Base-by-base conservation (phyloP, 2,888 invertebrate genomes). In the Mactromeris polynyma region DNA sequence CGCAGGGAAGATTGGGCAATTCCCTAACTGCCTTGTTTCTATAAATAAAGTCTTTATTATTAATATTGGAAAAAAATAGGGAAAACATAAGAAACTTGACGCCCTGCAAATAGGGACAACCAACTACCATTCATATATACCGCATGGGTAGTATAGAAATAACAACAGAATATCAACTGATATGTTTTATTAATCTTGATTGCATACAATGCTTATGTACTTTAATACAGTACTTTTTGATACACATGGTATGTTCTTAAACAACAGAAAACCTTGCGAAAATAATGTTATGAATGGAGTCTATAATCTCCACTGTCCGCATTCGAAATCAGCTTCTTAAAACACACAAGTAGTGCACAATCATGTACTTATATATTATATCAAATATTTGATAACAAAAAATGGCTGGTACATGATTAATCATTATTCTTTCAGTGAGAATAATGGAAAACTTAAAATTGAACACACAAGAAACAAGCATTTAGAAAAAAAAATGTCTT, bases 111-210 rank as follows among this genome's bases (percentile, higher is more conserved):
- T n/a, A n/a, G n/a, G n/a, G n/a, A n/a, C n/a, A n/a, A n/a, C n/a
- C n/a, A n/a, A n/a, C n/a, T n/a, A n/a, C n/a, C n/a, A n/a, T n/a
- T n/a, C n/a, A n/a, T n/a, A n/a, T n/a, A n/a, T n/a, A n/a, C n/a
- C n/a, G n/a, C n/a, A n/a, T n/a, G n/a, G n/a, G n/a, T 58, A 26
- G 11, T 64, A n/a, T 2, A 64, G 58, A 64, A 26, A 64, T 26
- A 64, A 64, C 58, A 64, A 4, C 9, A 64, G 26, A 64, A 9
- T 26, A 17, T 51, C n/a, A 83, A 83, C 77, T 83, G 83, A 83
- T 83, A 83, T 83, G 83, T 83, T 83, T 83, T 42, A 83, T 83
- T 83, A 73, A 83, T 83, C 83, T 83, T 83, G 83, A 83, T 83
- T 83, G 83, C 83, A 83, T 83, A 83, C 83, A 83, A 81, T 79